Evolutionary conservation across 2,113 vertebrate genomes (phyloP).

Genomic region (Cnemophilus loriae): DNA sequence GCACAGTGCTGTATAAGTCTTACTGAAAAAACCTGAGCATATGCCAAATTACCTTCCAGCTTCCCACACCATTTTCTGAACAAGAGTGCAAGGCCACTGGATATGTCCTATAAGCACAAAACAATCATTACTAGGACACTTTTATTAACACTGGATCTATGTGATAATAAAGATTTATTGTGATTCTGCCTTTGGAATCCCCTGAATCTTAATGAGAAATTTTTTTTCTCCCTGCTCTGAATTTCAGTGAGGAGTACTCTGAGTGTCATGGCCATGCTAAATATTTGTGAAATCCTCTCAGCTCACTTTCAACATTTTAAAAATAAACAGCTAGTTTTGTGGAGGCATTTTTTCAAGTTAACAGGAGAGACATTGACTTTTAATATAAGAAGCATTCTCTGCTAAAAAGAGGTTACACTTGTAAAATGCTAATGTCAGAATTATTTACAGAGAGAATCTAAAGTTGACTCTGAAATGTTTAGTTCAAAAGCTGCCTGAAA

Average conservation of each 20-base stretch:
- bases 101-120: not conserved
- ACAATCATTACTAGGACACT: not conserved
- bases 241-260: conserved; percentile 6
- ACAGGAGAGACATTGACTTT: not conserved
- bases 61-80: not conserved
- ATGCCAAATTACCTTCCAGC: not conserved
- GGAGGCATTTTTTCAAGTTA: not conserved
- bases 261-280: not conserved
- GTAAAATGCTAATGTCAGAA: not conserved
- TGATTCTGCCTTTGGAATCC: conserved; percentile 20
- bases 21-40: not conserved
- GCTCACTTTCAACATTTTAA: not conserved
- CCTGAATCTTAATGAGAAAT: conserved; percentile 28
- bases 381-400: not conserved
- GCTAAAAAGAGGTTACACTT: not conserved
- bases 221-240: not conserved
- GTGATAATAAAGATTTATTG: conserved; percentile 29
- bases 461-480: not conserved
- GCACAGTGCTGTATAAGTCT: not conserved
- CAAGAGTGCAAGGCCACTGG: not conserved
- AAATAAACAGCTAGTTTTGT: not conserved
- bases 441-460: not conserved
- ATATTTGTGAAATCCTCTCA: conserved; percentile 15
- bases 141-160: conserved; percentile 25
- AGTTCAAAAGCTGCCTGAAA: not conserved